phyloP scores from a whole-genome alignment of 2,888 invertebrate genomes.

The Brachyopa scutellaris region DNA sequence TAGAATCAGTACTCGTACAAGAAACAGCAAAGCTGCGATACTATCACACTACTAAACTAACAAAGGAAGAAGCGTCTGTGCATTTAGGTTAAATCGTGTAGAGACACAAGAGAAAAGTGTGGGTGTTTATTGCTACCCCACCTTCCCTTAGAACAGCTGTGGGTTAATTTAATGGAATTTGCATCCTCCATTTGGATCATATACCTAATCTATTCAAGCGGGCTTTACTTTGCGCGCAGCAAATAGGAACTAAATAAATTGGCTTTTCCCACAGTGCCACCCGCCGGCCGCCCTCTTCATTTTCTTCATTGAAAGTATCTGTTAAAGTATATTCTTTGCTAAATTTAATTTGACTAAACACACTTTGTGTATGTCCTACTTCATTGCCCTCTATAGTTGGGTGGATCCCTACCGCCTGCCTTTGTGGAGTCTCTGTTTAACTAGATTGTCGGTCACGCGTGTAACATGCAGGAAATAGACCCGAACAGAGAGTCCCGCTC shows the following conservation, averaged over 20 bases:
- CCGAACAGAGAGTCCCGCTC: background rate
- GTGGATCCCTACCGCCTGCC: background rate
- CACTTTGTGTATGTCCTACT: background rate
- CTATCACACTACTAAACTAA: background rate
- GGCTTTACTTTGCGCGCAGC: conserved; percentile 9
- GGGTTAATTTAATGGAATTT: conserved; percentile 34
- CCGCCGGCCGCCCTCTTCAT: background rate
- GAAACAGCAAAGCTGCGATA: background rate
- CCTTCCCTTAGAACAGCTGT: background rate
- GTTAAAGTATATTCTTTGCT: conserved; percentile 36
- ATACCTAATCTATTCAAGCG: conserved; percentile 22
- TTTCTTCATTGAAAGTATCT: conserved; percentile 1
- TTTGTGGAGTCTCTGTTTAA: conserved; percentile 14
- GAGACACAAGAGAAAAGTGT: background rate
- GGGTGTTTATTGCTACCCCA: background rate
- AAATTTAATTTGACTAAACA: conserved; percentile 32
- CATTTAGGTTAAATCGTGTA: conserved; percentile 32
- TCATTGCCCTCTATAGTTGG: background rate
- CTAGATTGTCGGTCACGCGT: conserved; percentile 39
- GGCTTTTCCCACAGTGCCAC: background rate
- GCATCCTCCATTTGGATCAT: conserved; percentile 2
- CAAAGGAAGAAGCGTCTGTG: conserved; percentile 24
- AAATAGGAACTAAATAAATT: conserved; percentile 31
- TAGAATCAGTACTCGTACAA: background rate
- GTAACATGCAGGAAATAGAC: conserved; percentile 33